Percentiles rank a stretch among this genome's conserved stretches.
Conservation (phyloP, 2,888 invertebrate species). For the Melinaea marsaeus region DNA sequence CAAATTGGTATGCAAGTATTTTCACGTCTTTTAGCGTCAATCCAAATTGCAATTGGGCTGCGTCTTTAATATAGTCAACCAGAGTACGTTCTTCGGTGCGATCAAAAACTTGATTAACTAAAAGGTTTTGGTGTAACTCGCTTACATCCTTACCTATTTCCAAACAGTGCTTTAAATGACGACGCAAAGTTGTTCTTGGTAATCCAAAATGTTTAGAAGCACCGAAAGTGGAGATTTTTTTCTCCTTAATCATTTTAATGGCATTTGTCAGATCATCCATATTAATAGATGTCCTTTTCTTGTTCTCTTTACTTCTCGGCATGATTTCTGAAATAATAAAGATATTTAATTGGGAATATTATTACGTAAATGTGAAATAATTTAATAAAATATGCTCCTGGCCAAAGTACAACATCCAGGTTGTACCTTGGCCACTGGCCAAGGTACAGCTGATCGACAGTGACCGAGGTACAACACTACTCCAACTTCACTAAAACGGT, state of each 20-base stretch:
- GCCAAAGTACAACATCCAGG: background rate
- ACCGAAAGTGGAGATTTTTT: constrained; percentile 26
- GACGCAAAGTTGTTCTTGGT: constrained; percentile 27
- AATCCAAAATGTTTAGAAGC: constrained; percentile 29
- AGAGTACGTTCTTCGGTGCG: constrained; percentile 6
- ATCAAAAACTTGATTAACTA: constrained; percentile 12
- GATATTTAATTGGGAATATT: background rate
- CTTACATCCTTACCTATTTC: constrained; percentile 28
- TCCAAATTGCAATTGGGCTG: constrained; percentile 12
- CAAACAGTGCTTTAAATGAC: constrained; percentile 19
- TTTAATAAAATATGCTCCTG: background rate
- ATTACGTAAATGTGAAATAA: background rate
- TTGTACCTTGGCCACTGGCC: constrained; percentile 1
- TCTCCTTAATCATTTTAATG: constrained; percentile 24
- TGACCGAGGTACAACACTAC: constrained; percentile 15
- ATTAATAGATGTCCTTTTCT: constrained; percentile 19
- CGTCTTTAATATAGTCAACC: constrained; percentile 11
- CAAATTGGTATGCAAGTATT: constrained; percentile 24
- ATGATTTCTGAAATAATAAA: constrained; percentile 7
- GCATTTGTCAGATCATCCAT: constrained; percentile 25
- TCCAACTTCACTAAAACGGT: constrained; percentile 8
- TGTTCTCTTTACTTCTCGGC: constrained; percentile 17
- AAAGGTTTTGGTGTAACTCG: constrained; percentile 24
- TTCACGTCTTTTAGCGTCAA: constrained; percentile 12
- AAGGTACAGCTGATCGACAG: constrained; percentile 12